phyloP scores from a whole-genome alignment of 1,140 invertebrate genomes.

The Camponotus vicinus region DNA sequence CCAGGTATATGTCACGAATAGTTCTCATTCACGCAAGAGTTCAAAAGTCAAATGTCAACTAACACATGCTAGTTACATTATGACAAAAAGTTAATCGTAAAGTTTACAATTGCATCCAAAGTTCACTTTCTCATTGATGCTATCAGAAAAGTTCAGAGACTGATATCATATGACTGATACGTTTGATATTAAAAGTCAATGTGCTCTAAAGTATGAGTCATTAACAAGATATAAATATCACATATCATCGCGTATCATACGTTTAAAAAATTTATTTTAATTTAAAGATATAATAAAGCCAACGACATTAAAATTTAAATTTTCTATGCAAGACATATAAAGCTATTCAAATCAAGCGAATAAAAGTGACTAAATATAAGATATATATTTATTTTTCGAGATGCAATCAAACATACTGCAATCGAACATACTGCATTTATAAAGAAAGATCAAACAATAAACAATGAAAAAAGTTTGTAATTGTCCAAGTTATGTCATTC shows the following conservation, averaged over 20 bases:
- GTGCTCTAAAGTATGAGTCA: neutral
- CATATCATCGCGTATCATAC: neutral
- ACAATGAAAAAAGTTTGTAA: neutral
- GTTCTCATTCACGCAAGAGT: neutral
- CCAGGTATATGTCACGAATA: too few species aligned
- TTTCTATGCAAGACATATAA: neutral
- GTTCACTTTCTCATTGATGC: neutral
- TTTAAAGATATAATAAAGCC: neutral
- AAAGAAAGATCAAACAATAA: neutral
- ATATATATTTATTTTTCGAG: neutral
- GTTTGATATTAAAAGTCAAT: neutral
- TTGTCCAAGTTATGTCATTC: neutral
- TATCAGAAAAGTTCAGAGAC: neutral
- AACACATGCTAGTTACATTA: neutral
- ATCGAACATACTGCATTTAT: neutral
- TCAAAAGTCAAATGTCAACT: neutral
- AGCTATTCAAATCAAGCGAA: neutral
- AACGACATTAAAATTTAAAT: neutral
- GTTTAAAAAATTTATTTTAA: neutral
- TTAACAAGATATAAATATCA: constrained; percentile 16
- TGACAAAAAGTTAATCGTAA: neutral
- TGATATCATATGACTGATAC: neutral
- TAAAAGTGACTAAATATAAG: neutral
- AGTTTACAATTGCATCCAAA: neutral
- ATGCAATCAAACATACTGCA: too few species aligned